Percentiles rank a stretch among this genome's conserved stretches.
Conservation (phyloP, 2,797 vertebrate species). For the Hydrolagus colliei region DNA sequence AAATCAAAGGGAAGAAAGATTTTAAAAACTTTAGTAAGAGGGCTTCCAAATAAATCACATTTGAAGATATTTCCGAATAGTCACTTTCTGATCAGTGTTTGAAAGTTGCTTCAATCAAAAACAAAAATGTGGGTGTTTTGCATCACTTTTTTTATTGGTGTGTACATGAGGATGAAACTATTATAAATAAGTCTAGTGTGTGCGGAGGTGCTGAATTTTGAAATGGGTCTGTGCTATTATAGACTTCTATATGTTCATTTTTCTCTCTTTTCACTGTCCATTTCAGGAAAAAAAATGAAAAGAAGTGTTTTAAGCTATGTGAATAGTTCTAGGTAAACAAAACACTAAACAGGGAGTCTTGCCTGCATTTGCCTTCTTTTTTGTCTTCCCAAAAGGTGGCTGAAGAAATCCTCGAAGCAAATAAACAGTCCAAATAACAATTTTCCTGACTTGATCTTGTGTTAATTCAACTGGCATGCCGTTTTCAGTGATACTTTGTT, state of each 20-base stretch:
- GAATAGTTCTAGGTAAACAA: conserved; percentile 18
- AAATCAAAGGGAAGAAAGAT: too few relatives aligned
- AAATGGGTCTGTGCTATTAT: too few relatives aligned
- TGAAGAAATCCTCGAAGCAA: neutral
- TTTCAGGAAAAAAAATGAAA: neutral
- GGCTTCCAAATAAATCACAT: neutral
- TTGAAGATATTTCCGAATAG: neutral
- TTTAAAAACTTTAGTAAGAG: neutral
- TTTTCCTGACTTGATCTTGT: neutral
- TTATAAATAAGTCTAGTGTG: neutral
- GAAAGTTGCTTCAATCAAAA: conserved; percentile 6
- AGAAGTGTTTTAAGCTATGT: neutral
- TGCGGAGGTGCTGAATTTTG: neutral
- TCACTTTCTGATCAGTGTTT: neutral
- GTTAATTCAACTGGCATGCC: neutral
- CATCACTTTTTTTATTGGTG: too few relatives aligned
- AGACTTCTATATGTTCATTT: neutral
- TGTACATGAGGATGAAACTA: too few relatives aligned
- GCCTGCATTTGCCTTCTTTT: neutral
- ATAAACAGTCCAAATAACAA: neutral
- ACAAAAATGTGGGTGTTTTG: too few relatives aligned
- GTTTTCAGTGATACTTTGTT: neutral
- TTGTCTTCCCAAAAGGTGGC: neutral
- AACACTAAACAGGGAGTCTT: neutral
- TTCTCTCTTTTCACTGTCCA: conserved; percentile 23